These are phyloP conservation scores for Tychaedon coryphoeus DNA, from an alignment of 2,113 vertebrate genomes.

Conservation along the genomic window DNA sequence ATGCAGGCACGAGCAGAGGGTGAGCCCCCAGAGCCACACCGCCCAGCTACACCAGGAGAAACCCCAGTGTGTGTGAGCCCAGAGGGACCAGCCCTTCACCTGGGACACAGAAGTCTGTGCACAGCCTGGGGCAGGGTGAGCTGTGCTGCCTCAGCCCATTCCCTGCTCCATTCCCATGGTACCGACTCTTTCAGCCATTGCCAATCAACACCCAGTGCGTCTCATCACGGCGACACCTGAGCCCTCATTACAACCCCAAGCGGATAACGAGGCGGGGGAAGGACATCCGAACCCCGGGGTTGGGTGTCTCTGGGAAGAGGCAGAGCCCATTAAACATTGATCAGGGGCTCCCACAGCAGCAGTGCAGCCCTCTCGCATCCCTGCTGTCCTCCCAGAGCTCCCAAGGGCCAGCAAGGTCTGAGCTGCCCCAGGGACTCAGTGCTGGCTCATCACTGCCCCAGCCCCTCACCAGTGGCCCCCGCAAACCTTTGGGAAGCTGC, in stretches of 20 bases:
- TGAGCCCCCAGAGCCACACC: accelerated
- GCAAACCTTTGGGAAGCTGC: neutral
- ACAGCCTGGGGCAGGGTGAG: neutral
- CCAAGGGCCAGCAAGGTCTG: neutral
- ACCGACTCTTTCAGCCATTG: neutral
- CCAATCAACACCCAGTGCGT: neutral
- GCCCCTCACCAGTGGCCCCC: neutral
- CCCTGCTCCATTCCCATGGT: neutral
- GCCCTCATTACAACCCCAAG: constrained; percentile 69
- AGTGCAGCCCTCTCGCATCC: accelerated
- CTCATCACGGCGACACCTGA: neutral
- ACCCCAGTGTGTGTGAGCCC: accelerated
- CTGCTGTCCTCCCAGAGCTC: neutral
- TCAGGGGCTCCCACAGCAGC: neutral
- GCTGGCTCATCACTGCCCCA: accelerated
- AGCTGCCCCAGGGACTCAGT: neutral
- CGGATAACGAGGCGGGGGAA: constrained; percentile 33
- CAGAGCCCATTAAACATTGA: constrained; percentile 66
- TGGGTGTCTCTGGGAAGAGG: neutral
- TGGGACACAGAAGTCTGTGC: neutral
- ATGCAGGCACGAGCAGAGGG: neutral
- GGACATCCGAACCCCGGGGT: neutral
- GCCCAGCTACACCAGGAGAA: neutral
- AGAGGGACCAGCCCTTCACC: neutral
- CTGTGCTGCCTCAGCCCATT: accelerated